Percentiles rank a stretch among this genome's conserved stretches.
These are phyloP conservation scores for Theropithecus gelada DNA, from an alignment of 2,113 vertebrate species.

Conservation along the genomic window DNA sequence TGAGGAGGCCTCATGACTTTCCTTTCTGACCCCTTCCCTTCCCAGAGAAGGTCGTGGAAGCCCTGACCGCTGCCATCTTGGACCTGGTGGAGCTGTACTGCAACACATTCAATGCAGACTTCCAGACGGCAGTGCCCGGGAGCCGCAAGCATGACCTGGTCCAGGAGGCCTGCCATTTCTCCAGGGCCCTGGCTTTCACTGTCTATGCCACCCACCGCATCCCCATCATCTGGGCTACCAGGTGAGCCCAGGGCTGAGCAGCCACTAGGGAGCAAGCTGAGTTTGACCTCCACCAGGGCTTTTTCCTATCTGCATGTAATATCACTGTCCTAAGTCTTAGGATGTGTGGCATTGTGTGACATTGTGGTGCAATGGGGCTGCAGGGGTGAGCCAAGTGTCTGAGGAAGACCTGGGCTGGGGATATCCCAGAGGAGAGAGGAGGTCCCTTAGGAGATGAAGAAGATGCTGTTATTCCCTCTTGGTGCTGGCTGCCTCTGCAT, in stretches of 20 bases:
- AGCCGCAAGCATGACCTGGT: constrained; percentile 79
- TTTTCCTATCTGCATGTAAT: background rate
- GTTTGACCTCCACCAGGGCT: background rate
- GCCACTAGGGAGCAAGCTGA: background rate
- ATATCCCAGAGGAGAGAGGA: background rate
- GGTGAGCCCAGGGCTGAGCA: constrained; percentile 81
- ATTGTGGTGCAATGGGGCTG: background rate
- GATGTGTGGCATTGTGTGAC: background rate
- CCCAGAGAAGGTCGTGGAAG: constrained; percentile 93
- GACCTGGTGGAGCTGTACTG: constrained; percentile 97
- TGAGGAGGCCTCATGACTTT: background rate
- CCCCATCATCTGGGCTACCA: constrained; percentile 96
- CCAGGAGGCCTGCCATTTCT: constrained; percentile 91
- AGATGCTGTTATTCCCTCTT: background rate
- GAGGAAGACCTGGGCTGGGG: background rate
- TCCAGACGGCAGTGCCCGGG: constrained; percentile 88
- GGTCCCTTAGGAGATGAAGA: background rate
- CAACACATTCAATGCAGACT: constrained; percentile 96
- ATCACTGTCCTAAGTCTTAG: background rate
- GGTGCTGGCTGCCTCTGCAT: background rate
- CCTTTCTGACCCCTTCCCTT: background rate
- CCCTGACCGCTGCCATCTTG: constrained; percentile 93
- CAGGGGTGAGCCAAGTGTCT: background rate
- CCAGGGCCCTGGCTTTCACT: constrained; percentile 90
- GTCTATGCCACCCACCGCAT: constrained; percentile 95